Percentiles rank a stretch among this genome's conserved stretches.
Evolutionary conservation across 2,888 invertebrate genomes (phyloP).

Genomic region (Eugnorisma glareosa): DNA sequence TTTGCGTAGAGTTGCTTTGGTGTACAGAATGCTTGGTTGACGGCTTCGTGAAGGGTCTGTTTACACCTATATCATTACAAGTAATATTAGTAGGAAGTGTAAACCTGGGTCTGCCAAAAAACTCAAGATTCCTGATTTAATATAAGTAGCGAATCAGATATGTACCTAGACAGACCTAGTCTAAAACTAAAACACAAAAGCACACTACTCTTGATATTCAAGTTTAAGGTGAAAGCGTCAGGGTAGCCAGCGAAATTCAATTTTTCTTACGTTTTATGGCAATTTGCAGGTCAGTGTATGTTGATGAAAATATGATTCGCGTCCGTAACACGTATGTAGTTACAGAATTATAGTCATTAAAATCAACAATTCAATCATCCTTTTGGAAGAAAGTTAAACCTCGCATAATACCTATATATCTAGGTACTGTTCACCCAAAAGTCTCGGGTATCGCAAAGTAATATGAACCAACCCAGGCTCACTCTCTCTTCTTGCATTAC

Average conservation of each 20-base stretch:
- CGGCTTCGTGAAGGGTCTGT: neutral
- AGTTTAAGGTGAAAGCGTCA: no score
- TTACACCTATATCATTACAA: constrained; percentile 9
- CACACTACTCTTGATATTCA: neutral
- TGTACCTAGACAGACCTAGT: neutral
- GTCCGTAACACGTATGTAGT: no score
- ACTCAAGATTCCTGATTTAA: neutral
- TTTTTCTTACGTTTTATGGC: no score
- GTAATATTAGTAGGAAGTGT: constrained; percentile 15
- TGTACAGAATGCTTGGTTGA: neutral
- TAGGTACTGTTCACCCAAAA: neutral
- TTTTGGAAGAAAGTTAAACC: neutral
- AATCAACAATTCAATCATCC: neutral
- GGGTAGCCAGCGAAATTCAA: no score
- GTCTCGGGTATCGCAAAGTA: neutral
- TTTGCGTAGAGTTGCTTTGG: neutral
- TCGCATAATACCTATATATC: neutral
- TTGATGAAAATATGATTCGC: no score
- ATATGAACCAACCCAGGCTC: constrained; percentile 10
- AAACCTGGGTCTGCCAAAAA: constrained; percentile 20
- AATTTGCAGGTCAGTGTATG: no score
- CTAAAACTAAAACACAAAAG: neutral
- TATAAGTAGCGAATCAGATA: neutral
- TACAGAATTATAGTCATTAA: no score
- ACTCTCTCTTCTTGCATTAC: constrained; percentile 38